Evolutionary conservation across 2,888 invertebrate genomes (phyloP).

Genomic region (Perdita meconis): DNA sequence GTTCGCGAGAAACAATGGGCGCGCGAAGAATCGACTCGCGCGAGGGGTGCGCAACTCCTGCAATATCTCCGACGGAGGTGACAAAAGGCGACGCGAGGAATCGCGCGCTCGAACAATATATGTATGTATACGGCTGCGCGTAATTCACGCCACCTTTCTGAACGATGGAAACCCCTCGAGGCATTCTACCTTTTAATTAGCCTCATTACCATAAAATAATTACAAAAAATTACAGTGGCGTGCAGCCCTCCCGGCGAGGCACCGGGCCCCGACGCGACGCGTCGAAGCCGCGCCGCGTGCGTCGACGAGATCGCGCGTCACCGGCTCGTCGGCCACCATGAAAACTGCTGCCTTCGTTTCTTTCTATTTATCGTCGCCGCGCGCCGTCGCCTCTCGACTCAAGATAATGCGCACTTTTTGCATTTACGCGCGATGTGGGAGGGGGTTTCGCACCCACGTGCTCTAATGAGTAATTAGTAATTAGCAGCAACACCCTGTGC

Average conservation of each 20-base stretch:
- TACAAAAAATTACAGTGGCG: conserved; percentile 62
- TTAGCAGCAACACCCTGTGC: conserved; percentile 67
- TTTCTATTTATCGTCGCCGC: conserved; percentile 45
- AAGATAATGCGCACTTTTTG: conserved; percentile 58
- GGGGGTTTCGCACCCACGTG: conserved; percentile 52
- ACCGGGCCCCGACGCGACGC: conserved; percentile 25
- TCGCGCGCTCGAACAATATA: conserved; percentile 34
- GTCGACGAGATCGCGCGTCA: conserved; percentile 53
- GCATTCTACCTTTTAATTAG: conserved; percentile 67
- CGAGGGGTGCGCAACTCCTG: conserved; percentile 6
- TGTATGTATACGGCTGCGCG: conserved; percentile 29
- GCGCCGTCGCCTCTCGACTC: conserved; percentile 40
- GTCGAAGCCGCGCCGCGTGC: too few relatives aligned
- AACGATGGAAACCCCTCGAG: conserved; percentile 51
- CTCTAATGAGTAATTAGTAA: conserved; percentile 76
- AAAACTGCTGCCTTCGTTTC: conserved; percentile 42
- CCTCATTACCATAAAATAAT: conserved; percentile 69
- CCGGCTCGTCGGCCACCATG: conserved; percentile 38
- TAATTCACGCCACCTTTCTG: conserved; percentile 47
- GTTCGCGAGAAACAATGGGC: conserved; percentile 3
- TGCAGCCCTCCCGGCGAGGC: conserved; percentile 25
- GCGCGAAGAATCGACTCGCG: neutral
- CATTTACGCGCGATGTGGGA: conserved; percentile 30
- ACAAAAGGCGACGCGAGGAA: conserved; percentile 45
- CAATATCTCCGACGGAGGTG: conserved; percentile 6